Conservation (phyloP, 2,888 invertebrate species). For the Spisula subtruncata region DNA sequence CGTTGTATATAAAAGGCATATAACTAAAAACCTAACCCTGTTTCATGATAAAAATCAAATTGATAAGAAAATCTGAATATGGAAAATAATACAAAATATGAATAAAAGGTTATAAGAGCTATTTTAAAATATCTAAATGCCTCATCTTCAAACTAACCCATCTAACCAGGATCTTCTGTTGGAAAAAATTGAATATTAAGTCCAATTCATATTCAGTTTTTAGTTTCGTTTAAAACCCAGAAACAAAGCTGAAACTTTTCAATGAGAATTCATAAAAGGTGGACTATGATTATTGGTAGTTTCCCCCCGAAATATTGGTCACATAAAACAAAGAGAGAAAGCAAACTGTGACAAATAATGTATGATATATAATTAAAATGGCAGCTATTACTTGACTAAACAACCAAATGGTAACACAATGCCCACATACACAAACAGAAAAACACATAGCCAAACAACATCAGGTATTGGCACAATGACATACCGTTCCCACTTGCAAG, state of each 20-base stretch:
- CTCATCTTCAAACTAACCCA: too few species aligned
- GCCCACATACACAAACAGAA: not conserved
- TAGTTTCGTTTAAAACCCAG: too few species aligned
- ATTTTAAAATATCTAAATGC: too few species aligned
- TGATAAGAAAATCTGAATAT: too few species aligned
- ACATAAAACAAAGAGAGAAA: not conserved
- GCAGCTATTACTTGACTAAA: not conserved
- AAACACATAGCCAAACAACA: not conserved
- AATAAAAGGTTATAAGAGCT: too few species aligned
- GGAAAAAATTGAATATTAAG: too few species aligned
- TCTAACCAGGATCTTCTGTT: too few species aligned
- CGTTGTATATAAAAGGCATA: too few species aligned
- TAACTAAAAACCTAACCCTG: too few species aligned
- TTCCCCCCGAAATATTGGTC: not conserved
- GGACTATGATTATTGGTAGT: not conserved
- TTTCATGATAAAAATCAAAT: too few species aligned
- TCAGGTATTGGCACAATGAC: not conserved
- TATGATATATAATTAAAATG: not conserved
- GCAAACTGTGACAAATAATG: not conserved
- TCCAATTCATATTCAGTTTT: too few species aligned
- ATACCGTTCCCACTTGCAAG: not conserved
- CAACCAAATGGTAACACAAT: not conserved
- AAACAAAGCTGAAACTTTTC: not conserved
- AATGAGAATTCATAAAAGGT: not conserved
- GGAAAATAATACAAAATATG: too few species aligned